phyloP scores from a whole-genome alignment of 2,797 vertebrate species.

The Anguilla anguilla region DNA sequence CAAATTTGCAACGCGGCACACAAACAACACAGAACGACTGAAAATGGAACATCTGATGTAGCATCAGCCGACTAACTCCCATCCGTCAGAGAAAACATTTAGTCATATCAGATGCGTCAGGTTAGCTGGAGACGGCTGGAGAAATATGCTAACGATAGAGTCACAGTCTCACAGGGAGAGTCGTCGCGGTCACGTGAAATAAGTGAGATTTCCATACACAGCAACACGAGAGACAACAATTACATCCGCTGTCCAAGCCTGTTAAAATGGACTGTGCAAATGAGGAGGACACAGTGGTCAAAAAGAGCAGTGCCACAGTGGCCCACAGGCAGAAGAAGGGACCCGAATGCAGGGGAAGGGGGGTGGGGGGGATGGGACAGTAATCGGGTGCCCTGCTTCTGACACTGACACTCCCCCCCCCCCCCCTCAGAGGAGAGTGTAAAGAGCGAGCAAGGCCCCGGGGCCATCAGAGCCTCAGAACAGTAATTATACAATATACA shows the following conservation, averaged over 20 bases:
- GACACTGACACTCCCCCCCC: not conserved
- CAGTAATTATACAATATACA: slow-evolving; percentile 73
- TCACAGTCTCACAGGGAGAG: too few relatives aligned
- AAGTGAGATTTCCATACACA: too few relatives aligned
- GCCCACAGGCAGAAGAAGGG: not conserved
- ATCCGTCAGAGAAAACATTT: too few relatives aligned
- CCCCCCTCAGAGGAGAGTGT: not conserved
- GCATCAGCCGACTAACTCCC: too few relatives aligned
- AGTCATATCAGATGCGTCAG: too few relatives aligned
- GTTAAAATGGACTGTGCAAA: not conserved
- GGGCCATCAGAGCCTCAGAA: slow-evolving; percentile 31
- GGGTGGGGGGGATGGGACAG: not conserved
- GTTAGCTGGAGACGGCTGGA: too few relatives aligned
- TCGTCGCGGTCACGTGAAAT: too few relatives aligned
- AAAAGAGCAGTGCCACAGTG: not conserved
- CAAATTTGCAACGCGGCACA: too few relatives aligned
- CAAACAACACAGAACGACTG: too few relatives aligned
- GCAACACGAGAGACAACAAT: too few relatives aligned
- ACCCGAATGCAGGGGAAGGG: not conserved
- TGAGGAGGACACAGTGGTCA: not conserved
- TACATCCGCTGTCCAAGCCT: not conserved
- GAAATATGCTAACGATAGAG: too few relatives aligned
- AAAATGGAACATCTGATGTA: too few relatives aligned
- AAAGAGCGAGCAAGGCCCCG: not conserved
- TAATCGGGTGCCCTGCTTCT: not conserved